These are phyloP conservation scores for Bombus vancouverensis DNA, from an alignment of 1,140 invertebrate genomes.

Conservation along the genomic window DNA sequence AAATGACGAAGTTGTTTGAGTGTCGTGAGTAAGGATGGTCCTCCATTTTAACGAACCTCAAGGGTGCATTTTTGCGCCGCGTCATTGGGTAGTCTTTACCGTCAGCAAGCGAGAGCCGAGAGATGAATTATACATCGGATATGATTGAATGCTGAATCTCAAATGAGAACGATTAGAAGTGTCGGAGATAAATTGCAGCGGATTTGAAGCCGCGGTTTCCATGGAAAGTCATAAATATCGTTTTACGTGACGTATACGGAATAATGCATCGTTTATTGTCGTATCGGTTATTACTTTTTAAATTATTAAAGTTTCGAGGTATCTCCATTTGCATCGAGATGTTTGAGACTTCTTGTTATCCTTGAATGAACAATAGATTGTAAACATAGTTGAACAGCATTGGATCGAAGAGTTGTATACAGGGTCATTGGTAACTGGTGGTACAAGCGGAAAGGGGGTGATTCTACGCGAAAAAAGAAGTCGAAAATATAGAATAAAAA, in stretches of 20 bases:
- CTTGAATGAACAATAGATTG: neutral
- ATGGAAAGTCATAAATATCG: neutral
- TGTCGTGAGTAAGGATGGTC: neutral
- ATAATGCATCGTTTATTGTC: neutral
- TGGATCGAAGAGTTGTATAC: too few relatives aligned
- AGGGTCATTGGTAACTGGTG: too few relatives aligned
- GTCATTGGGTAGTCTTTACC: neutral
- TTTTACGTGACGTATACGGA: neutral
- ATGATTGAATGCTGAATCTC: constrained; percentile 24
- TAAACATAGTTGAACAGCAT: neutral
- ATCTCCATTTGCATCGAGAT: too few relatives aligned
- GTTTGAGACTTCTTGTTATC: neutral
- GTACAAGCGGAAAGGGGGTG: too few relatives aligned
- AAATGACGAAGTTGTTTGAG: neutral
- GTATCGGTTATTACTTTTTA: neutral
- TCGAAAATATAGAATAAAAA: too few relatives aligned
- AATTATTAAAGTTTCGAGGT: neutral
- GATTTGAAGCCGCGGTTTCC: neutral
- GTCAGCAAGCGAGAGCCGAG: neutral
- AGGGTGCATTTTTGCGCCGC: too few relatives aligned
- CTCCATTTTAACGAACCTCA: neutral
- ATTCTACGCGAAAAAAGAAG: too few relatives aligned
- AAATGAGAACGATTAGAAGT: constrained; percentile 8
- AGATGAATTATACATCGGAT: constrained; percentile 15
- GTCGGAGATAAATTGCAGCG: neutral